phyloP scores from a whole-genome alignment of 2,113 vertebrate genomes.

The Coturnix japonica region DNA sequence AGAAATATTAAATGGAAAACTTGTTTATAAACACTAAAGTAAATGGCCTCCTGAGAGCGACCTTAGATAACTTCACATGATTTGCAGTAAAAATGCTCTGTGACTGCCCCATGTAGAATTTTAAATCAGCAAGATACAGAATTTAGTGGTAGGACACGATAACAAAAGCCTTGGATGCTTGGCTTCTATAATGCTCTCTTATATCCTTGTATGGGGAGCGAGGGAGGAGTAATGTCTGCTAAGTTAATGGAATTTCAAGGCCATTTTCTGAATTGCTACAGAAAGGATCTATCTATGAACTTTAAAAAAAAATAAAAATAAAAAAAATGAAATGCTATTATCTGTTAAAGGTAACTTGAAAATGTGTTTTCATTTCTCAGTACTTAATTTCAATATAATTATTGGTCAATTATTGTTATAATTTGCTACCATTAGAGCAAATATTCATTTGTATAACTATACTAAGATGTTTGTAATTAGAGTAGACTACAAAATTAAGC shows the following conservation, averaged over 20 bases:
- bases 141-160: neutral
- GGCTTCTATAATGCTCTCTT: neutral
- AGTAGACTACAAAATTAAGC: neutral
- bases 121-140: neutral
- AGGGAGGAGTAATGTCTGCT: neutral
- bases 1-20: constrained; percentile 24
- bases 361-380: neutral
- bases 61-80: constrained; percentile 2
- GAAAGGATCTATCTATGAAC: neutral
- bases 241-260: neutral
- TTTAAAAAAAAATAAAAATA: neutral
- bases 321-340: neutral
- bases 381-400: neutral
- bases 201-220: neutral
- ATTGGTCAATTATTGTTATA: neutral
- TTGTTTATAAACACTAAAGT: neutral
- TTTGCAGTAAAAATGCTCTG: neutral
- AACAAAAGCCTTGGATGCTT: neutral
- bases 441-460: neutral
- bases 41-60: constrained; percentile 1
- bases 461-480: neutral
- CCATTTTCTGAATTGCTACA: neutral
- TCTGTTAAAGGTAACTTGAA: neutral
- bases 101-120: neutral
- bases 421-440: neutral